Evolutionary conservation across 2,113 vertebrate species (phyloP), one percentile per base, ranked within the genome.

Genomic region (Cebus imitator): DNA sequence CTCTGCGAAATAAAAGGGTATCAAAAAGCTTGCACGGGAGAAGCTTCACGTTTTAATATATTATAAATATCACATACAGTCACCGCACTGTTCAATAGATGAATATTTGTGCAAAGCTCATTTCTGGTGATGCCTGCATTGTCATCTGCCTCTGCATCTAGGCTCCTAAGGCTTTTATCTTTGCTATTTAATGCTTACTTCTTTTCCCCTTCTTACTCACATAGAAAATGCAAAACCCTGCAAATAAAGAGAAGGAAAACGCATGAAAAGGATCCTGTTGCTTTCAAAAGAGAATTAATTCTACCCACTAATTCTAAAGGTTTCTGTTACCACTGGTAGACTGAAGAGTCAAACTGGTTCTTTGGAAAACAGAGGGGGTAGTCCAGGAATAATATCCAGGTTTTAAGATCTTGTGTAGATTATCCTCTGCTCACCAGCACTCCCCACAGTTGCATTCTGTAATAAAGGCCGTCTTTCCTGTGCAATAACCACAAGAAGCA

Each of bases 201-300:
- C 92, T 64, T 27, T 45, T 75, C 32, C 57, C 95, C 68, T 94
- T 35, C 81, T 37, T 96, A 96, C 86, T 70, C 79, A 64, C 68
- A 90, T 96, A 85, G 86, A 97, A 97, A 98, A 97, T 88, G 81
- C 17, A 98, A 98, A 98, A 61, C 18, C 81, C 58, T 94, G 52
- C n/a, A 97, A 96, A 96, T 96, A 64, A 98, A 97, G 95, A 97
- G 87, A 94, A 98, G 91, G 94, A 91, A 89, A 97, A 97, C 32
- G 27, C 87, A 97, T 73, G 90, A 95, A 97, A 98, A 97, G 37
- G 21, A 96, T 94, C 88, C 95, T 93, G 85, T 96, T 90, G 94
- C 88, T 97, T 98, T 97, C 89, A 57, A 97, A 66, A 96, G 66
- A 84, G 45, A 97, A 98, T 98, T 97, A 95, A 95, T 97, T 98